Conservation (phyloP, 2,888 invertebrate species). For the Aphidoletes aphidimyza region DNA sequence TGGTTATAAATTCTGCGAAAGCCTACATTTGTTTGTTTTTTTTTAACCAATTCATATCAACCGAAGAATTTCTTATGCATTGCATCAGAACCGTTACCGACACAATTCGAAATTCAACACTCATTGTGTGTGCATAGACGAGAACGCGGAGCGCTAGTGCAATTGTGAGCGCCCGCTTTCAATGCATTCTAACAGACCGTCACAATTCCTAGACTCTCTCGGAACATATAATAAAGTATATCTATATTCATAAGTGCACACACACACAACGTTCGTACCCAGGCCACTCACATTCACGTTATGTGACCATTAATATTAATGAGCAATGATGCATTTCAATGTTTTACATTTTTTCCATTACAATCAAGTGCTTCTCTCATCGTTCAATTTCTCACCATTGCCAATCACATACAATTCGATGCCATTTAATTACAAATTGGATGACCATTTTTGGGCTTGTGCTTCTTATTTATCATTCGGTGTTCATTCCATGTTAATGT, state of each 20-base stretch:
- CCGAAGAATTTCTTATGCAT: slow-evolving; percentile 48
- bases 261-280: background rate
- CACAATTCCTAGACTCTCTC: slow-evolving; percentile 44
- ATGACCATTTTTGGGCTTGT: too few species aligned
- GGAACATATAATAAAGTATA: background rate
- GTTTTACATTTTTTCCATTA: slow-evolving; percentile 37
- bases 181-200: slow-evolving; percentile 44
- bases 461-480: background rate
- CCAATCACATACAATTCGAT: background rate
- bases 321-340: slow-evolving; percentile 42
- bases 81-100: slow-evolving; percentile 51
- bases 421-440: background rate
- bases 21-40: too few species aligned
- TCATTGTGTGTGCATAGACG: slow-evolving; percentile 41
- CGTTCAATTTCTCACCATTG: slow-evolving; percentile 7
- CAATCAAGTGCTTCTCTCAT: slow-evolving; percentile 28
- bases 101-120: slow-evolving; percentile 31
- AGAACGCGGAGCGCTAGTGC: too few species aligned
- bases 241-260: background rate
- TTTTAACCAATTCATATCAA: slow-evolving; percentile 15
- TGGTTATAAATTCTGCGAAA: slow-evolving; percentile 34
- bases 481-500: background rate
- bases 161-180: background rate
- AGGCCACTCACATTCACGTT: slow-evolving; percentile 8
- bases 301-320: slow-evolving; percentile 34